Evolutionary conservation across 2,797 vertebrate genomes (phyloP), one percentile per base, ranked within the genome.

Genomic region (Hirundo rustica): DNA sequence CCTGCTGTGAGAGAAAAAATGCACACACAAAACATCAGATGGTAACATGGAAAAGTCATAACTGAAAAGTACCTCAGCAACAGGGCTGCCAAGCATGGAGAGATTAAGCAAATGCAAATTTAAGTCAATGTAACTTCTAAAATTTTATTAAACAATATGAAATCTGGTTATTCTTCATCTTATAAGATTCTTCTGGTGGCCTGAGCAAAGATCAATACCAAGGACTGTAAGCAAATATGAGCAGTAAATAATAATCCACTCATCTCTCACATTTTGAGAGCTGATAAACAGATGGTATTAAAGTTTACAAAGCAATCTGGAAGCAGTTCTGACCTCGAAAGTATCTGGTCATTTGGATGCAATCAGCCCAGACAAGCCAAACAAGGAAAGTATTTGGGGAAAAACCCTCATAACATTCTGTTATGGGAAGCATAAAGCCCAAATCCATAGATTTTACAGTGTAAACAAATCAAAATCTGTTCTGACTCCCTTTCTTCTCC

Each of bases 231-330:
- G 42, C 18, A 93, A 73, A 60, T 48, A 62, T 3, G 15, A 21
- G 16, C 38, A 36, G 23, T 45, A 76, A 29, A 29, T 40, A 87
- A 42, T 23, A 88, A 88, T 25, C 34, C 32, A 83, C n/a, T 40
- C 61, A 40, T 42, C 44, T 83, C 16, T 13, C 1, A 0, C 6
- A 26, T 68, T 91, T 66, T 82, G 44, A 86, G 64, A 72, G 22
- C 44, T 76, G 22, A 88, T 44, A 82, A 96, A 66, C 80, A 95
- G 81, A 86, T 66, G 27, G 67, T 54, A 79, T 47, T 68, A 18
- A 77, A 87, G 42, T 60, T 85, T 67, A 85, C 55, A 92, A 92
- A 95, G 85, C 54, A 66, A 76, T 80, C 18, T 86, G 80, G 68
- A 93, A 86, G 70, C 29, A 90, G 36, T 55, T 93, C 66, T 93